These are phyloP conservation scores for Drosophila rubida DNA, from an alignment of 2,888 invertebrate species.

Conservation along the genomic window DNA sequence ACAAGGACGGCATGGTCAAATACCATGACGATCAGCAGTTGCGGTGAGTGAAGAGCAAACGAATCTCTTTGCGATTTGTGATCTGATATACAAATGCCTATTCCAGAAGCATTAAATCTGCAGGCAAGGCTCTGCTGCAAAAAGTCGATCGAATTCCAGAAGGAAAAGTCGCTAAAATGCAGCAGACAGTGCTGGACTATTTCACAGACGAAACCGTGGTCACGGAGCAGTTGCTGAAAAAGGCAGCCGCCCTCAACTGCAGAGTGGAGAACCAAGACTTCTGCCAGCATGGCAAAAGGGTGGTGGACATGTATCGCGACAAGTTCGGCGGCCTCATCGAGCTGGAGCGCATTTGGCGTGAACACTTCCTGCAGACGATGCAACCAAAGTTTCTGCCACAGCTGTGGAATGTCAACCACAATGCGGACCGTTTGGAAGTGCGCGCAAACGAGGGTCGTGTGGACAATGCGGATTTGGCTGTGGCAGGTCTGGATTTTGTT, in stretches of 20 bases:
- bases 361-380: conserved; percentile 91
- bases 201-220: conserved; percentile 85
- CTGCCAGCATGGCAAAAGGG: conserved; percentile 86
- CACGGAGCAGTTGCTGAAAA: conserved; percentile 85
- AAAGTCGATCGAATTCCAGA: conserved; percentile 86
- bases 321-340: conserved; percentile 87
- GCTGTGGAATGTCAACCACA: conserved; percentile 91
- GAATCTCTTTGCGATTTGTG: conserved; percentile 5
- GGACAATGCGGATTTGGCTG: conserved; percentile 82
- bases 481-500: conserved; percentile 80
- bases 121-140: conserved; percentile 87
- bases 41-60: conserved; percentile 57
- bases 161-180: conserved; percentile 85
- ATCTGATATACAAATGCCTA: neutral
- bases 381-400: conserved; percentile 89
- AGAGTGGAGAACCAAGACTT: conserved; percentile 86
- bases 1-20: conserved; percentile 74
- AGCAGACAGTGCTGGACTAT: conserved; percentile 85
- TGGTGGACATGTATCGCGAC: conserved; percentile 87
- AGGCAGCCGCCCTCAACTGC: conserved; percentile 85
- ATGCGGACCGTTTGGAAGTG: conserved; percentile 87
- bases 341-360: conserved; percentile 90
- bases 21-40: conserved; percentile 83
- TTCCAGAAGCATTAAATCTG: conserved; percentile 86
- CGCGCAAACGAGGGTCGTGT: conserved; percentile 86